Evolutionary conservation across 2,888 invertebrate species (phyloP), one percentile per base, ranked within the genome.

Genomic region (Cheilosia variabilis): DNA sequence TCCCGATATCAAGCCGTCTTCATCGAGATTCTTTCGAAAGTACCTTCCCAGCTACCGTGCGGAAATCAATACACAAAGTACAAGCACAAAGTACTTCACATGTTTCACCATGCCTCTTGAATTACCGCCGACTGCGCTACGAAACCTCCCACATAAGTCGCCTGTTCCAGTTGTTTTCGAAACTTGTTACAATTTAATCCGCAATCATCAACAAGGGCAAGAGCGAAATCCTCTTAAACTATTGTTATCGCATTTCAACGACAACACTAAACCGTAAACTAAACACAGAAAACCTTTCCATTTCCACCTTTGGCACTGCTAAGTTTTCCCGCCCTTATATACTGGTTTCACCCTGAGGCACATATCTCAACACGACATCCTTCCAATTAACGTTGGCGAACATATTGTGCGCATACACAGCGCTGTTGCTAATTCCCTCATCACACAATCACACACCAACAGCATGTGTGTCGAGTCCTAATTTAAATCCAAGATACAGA

Each of bases 231-330:
- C 77, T 82, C 82, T 77, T 82, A 77, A 77, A 76, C 60, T 55
- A 77, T 82, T 82, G 66, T 77, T 62, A 77, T 82, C 77, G 66
- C 66, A 71, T 52, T 58, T 52, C 37, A 63, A 37, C 71, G 76
- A 65, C 65, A 45, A 22, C 58, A 60, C 53, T 72, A 66, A 82
- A 37, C 63, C 71, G 37, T 50, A 76, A 66, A 45, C 77, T 82
- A 82, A 82, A 76, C 63, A 41, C 27, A 27, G 19, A 17, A 41
- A 66, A 58, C 53, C 65, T 60, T 77, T 66, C 60, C 58, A 82
- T 65, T 77, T 66, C 60, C 58, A 82, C 82, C 82, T 82, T 55
- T 77, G 65, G 60, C 72, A 77, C 60, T 82, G 55, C 60, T 81
- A 58, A 68, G 75, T 69, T 69, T 76, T 72, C 65, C 77, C 77